These are phyloP conservation scores for Leptatherina wallacei DNA, from an alignment of 2,797 vertebrate species.

Conservation along the genomic window DNA sequence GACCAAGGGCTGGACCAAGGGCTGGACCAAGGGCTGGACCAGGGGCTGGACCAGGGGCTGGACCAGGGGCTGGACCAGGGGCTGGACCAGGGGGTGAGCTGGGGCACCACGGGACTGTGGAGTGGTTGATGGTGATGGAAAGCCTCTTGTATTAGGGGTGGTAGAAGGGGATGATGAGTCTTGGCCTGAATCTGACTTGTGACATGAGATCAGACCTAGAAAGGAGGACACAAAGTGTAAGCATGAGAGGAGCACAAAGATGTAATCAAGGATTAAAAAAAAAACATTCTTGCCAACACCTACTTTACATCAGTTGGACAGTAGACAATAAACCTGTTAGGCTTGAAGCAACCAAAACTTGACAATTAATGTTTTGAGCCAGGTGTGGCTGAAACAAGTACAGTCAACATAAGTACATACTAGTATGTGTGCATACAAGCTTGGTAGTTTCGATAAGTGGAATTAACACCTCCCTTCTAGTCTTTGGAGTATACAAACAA, in stretches of 20 bases:
- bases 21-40: neutral
- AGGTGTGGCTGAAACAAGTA: slow-evolving; percentile 1
- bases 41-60: slow-evolving; percentile 45
- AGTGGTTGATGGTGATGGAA: slow-evolving; percentile 60
- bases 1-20: neutral
- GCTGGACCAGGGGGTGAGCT: neutral
- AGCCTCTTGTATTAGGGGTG: slow-evolving; percentile 72
- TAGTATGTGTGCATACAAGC: slow-evolving; percentile 13
- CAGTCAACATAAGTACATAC: neutral
- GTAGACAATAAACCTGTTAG: neutral
- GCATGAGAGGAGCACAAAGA: neutral
- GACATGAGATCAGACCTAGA: slow-evolving; percentile 59
- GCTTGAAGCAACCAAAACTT: neutral
- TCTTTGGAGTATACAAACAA: neutral
- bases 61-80: slow-evolving; percentile 4
- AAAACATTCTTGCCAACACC: neutral
- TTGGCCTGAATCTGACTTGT: slow-evolving; percentile 75
- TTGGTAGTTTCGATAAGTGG: slow-evolving; percentile 12
- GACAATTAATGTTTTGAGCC: neutral
- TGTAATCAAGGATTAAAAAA: neutral
- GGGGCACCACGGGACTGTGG: slow-evolving; percentile 46
- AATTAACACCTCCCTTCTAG: neutral
- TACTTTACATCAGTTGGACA: neutral
- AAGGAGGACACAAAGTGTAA: neutral
- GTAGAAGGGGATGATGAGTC: slow-evolving; percentile 74